Evolutionary conservation across 1,140 invertebrate species (phyloP), one percentile per base, ranked within the genome.

Genomic region (Drosophila pseudoobscura): DNA sequence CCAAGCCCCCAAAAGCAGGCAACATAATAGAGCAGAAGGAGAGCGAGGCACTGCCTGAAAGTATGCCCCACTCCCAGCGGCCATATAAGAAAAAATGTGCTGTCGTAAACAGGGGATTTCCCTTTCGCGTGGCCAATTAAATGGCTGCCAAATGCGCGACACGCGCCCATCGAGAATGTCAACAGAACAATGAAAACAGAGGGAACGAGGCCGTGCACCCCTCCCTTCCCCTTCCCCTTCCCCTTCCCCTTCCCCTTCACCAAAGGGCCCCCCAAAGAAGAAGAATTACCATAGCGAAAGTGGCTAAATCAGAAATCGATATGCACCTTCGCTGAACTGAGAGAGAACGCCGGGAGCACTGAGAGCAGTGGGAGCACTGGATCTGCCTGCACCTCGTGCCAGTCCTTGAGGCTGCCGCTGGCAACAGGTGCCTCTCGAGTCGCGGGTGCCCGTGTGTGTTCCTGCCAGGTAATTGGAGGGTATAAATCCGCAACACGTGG

Each of bases 241-340:
- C 20, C 20, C 17, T 17, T 17, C 17, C 20, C 20, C 17, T 17
- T 17, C 17, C 24, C 24, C 24, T 26, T 20, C 20, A 0, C 20
- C 20, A 15, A 43, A 15, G 44, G 17, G 29, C 24, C 26, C 22
- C 6, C 17, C 41, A 59, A 46, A 9, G 51, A 24, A n/a, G 11
- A 29, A 6, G 43, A 74, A 85, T 87, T 74, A 80, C 54, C 80
- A 84, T 85, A 80, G 69, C 66, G 51, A 80, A 84, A 84, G 66
- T 73, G 60, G 54, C 57, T 31, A 50, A 69, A 73, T 66, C 76
- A 77, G 56, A 80, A 77, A 87, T 85, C 80, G 59, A 87, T 85
- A 80, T 71, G 56, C 61, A 43, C 39, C 58, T 63, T 75, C 65
- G 45, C 31, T 69, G 52, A 69, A 56, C 51, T 52, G 64, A 69